These are phyloP conservation scores for Acanthochromis polyacanthus DNA, from an alignment of 2,113 vertebrate genomes.

Conservation along the genomic window DNA sequence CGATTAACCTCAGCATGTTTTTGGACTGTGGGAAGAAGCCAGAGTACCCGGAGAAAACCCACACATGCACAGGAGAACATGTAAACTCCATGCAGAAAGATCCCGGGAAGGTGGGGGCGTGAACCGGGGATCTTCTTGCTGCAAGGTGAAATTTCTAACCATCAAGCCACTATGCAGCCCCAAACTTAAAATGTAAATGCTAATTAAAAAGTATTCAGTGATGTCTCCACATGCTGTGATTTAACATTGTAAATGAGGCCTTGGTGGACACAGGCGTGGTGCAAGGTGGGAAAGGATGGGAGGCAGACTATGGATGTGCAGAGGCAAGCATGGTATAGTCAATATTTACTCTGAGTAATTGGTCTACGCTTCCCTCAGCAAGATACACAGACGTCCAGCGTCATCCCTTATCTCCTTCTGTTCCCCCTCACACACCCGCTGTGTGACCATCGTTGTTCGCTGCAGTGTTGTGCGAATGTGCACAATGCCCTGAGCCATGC, in stretches of 20 bases:
- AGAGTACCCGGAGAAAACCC: too few species aligned
- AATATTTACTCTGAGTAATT: conserved; percentile 76
- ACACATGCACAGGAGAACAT: too few species aligned
- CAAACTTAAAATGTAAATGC: conserved; percentile 49
- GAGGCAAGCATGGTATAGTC: conserved; percentile 53
- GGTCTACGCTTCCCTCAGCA: conserved; percentile 53
- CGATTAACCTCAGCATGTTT: too few species aligned
- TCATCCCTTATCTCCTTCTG: conserved; percentile 57
- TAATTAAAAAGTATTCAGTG: conserved; percentile 41
- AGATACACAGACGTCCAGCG: conserved; percentile 49
- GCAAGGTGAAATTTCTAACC: too few species aligned
- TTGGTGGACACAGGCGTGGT: conserved; percentile 29
- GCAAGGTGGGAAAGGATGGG: conserved; percentile 19
- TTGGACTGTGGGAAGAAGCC: too few species aligned
- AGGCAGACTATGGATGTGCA: conserved; percentile 21
- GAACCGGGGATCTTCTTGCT: too few species aligned
- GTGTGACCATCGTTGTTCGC: conserved; percentile 36
- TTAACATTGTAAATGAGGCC: conserved; percentile 42
- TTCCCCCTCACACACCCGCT: conserved; percentile 18
- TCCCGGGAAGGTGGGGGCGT: too few species aligned
- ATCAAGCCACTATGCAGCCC: too few species aligned
- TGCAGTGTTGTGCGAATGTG: conserved; percentile 25
- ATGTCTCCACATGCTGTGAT: conserved; percentile 4
- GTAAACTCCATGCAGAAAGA: too few species aligned
- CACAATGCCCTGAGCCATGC: conserved; percentile 10